These are phyloP conservation scores for Bombyx mandarina DNA, from an alignment of 1,140 invertebrate species.

Conservation along the genomic window DNA sequence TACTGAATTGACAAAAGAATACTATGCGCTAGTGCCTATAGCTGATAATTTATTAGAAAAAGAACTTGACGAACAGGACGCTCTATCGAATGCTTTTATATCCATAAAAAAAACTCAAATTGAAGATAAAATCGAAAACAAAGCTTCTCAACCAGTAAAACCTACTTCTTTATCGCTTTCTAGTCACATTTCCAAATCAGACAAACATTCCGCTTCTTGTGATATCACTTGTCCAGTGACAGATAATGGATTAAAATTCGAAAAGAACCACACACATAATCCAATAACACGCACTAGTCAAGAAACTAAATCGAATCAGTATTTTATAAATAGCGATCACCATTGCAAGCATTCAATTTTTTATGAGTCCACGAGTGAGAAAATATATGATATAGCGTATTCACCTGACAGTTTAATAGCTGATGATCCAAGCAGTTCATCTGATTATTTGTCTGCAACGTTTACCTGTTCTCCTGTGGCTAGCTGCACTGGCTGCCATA, in stretches of 20 bases:
- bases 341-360: conserved; percentile 6
- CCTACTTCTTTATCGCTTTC: conserved; percentile 56
- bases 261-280: conserved; percentile 5
- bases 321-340: conserved; percentile 8
- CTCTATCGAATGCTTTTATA: conserved; percentile 55
- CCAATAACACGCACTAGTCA: conserved; percentile 8
- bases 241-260: conserved; percentile 16
- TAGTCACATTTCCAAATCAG: conserved; percentile 52
- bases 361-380: conserved; percentile 21
- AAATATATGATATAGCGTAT: conserved; percentile 28
- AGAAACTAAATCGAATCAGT: conserved; percentile 14
- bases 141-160: conserved; percentile 30
- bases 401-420: conserved; percentile 58
- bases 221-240: conserved; percentile 35
- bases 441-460: conserved; percentile 58
- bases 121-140: conserved; percentile 24
- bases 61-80: conserved; percentile 58
- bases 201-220: conserved; percentile 58
- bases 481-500: conserved; percentile 23
- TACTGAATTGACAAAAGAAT: conserved; percentile 50
- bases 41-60: conserved; percentile 53
- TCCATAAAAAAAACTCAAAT: conserved; percentile 52
- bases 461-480: conserved; percentile 47
- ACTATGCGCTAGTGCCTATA: conserved; percentile 60
- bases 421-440: conserved; percentile 60